Evolutionary conservation across 2,113 vertebrate genomes (phyloP), one percentile per base, ranked within the genome.

Genomic region (Ivindomyrus marchei): DNA sequence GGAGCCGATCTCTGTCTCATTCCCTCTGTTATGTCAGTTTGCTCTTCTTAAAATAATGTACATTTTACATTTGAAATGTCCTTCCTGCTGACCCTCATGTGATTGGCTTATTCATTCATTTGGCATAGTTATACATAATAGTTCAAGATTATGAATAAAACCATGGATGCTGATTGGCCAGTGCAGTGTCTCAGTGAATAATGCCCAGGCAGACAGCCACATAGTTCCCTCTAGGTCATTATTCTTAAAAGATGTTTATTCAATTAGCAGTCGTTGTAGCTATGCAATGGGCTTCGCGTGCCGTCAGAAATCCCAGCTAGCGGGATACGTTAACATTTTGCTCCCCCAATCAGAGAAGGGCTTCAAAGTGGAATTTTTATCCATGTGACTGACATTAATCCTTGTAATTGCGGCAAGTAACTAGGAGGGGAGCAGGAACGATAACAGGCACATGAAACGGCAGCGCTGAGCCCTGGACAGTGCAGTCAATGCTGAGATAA

Each of bases 401-500:
- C 85, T 85, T 24, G 53, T 89, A 85, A 85, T 58, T 89, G 89
- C 53, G 9, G 21, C 36, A 6, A 17, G 74, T 89, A 66, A 85
- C 27, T 62, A 27, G 84, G 77, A 45, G 21, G 89, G 89, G 27
- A 56, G 52, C 21, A 39, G 58, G 17, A 45, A 50, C 46, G 89
- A 50, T 86, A 88, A 47, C 39, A 42, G n/a, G 52, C 66, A 15
- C 45, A 27, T 89, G 90, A 91, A 90, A 91, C 88, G 46, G n/a
- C 88, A 74, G 77, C 87, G 31, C 88, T 0, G 52, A 52, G 52
- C 52, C 80, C 49, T 19, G 89, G 52, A 19, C 62, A 49, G 83
- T 1, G 15, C 21, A 84, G 89, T 85, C 21, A 50, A 89, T 74
- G 80, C 74, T 83, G 89, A 89, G 89, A 90, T 92, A 91, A 91